Evolutionary conservation across 37 sponge, comb jelly and placozoan genomes (phyloP).

Genomic region (Aphrocallistes beatrix): DNA sequence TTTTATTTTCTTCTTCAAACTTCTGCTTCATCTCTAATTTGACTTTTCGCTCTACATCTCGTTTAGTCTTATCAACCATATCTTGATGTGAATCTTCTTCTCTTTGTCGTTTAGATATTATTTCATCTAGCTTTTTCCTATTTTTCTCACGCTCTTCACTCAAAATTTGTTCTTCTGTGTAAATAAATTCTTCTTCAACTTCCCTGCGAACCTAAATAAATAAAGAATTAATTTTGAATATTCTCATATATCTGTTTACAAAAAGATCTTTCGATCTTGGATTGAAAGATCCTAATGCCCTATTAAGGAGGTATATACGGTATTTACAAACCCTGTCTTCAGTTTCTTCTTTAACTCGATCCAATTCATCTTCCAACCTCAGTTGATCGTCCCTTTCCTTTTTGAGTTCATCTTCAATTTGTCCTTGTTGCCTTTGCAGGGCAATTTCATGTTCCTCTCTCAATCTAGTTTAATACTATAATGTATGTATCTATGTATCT

Average conservation of each 20-base stretch:
- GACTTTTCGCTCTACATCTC: neutral
- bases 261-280: neutral
- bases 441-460: neutral
- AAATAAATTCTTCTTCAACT: neutral
- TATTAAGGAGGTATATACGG: neutral
- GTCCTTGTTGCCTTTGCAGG: neutral
- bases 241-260: neutral
- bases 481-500: too few species aligned
- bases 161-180: neutral
- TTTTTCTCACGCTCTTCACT: neutral
- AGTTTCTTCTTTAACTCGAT: neutral
- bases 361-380: neutral
- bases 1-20: constrained; percentile 27
- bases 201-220: constrained; percentile 19
- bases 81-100: constrained; percentile 1
- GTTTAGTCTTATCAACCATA: neutral
- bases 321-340: neutral
- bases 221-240: neutral
- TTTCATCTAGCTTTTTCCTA: constrained; percentile 23
- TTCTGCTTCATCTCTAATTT: constrained; percentile 17
- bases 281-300: neutral
- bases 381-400: neutral
- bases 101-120: neutral
- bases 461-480: too few species aligned
- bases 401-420: neutral